Conservation (phyloP, 2,113 vertebrate genomes). For the Callopanchax toddi region DNA sequence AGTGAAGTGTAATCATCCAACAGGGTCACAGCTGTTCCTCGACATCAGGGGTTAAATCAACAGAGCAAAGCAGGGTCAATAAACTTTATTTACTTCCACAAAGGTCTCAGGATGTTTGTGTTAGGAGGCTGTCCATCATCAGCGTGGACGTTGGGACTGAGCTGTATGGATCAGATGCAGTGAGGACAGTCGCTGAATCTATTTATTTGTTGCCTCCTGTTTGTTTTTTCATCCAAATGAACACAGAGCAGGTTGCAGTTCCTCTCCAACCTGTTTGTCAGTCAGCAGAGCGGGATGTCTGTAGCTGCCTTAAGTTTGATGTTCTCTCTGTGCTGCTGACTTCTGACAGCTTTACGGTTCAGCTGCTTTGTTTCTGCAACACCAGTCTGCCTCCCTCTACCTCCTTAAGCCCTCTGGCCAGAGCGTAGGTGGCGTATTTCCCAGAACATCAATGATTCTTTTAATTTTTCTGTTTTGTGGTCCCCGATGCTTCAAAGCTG, state of each 20-base stretch:
- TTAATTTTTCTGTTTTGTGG: conserved; percentile 12
- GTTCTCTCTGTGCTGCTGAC: not conserved
- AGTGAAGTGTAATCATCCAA: conserved; percentile 21
- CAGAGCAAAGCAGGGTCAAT: not conserved
- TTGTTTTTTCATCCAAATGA: not conserved
- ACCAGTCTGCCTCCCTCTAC: not conserved
- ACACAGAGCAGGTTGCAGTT: not conserved
- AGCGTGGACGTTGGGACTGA: not conserved
- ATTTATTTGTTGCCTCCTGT: too few species aligned
- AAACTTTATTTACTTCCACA: not conserved
- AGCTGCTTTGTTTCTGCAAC: conserved; percentile 10
- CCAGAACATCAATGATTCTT: conserved; percentile 20
- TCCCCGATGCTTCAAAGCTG: conserved; percentile 10
- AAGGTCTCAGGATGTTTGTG: not conserved
- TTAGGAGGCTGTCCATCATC: not conserved
- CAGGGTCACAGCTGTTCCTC: not conserved
- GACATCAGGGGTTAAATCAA: not conserved
- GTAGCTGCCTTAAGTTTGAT: conserved; percentile 6
- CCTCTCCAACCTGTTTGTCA: not conserved
- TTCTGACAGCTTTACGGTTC: conserved; percentile 14
- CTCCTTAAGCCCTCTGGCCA: not conserved
- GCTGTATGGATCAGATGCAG: not conserved
- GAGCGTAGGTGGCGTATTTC: not conserved
- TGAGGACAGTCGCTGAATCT: not conserved
- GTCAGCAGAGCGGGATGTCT: not conserved